These are phyloP conservation scores for Procapra przewalskii DNA, from an alignment of 2,113 vertebrate species.

Conservation along the genomic window DNA sequence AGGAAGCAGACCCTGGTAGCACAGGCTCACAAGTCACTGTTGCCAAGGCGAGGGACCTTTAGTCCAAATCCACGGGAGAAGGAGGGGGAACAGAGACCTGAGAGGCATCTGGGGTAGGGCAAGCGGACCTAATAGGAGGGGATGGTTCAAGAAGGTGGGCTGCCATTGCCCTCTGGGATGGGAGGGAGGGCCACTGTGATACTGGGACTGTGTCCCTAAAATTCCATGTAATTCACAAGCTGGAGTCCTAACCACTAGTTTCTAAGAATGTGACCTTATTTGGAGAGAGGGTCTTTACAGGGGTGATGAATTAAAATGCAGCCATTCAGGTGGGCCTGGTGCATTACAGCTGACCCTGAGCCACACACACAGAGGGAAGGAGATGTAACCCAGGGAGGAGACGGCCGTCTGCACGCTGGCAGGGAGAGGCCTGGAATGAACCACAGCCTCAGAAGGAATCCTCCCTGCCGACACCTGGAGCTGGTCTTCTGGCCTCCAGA, in stretches of 20 bases:
- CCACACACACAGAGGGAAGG: background rate
- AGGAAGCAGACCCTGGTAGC: background rate
- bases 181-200: background rate
- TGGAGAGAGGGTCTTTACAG: background rate
- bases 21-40: background rate
- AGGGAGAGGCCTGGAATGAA: background rate
- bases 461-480: accelerated
- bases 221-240: background rate
- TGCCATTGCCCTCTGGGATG: background rate
- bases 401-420: accelerated
- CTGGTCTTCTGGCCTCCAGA: background rate
- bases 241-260: background rate
- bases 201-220: background rate
- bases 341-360: accelerated
- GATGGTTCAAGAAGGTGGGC: background rate
- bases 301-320: background rate
- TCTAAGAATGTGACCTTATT: background rate
- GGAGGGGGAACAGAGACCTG: background rate
- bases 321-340: background rate
- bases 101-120: too few species aligned
- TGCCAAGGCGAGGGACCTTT: background rate
- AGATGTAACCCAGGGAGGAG: background rate
- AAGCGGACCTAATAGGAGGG: background rate
- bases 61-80: background rate
- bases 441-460: background rate